Evolutionary conservation across 2,113 vertebrate species (phyloP).

Genomic region (Fregetta grallaria): DNA sequence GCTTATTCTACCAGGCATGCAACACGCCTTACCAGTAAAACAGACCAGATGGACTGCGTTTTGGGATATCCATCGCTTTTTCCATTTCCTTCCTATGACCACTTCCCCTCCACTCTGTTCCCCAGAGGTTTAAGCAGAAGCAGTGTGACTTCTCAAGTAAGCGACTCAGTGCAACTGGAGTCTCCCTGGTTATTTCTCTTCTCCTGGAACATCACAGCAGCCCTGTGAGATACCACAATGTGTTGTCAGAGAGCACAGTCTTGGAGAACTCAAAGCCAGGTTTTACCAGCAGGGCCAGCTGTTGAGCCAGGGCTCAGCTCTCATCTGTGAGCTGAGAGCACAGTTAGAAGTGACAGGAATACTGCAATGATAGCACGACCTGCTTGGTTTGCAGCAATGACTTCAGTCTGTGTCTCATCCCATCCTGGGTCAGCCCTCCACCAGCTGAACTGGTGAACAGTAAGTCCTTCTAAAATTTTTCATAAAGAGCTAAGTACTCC

Average conservation of each 20-base stretch:
- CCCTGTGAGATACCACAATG: rapidly evolving
- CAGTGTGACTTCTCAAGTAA: neutral
- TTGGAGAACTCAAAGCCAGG: neutral
- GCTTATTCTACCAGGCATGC: neutral
- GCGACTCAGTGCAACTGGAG: neutral
- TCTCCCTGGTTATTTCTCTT: neutral
- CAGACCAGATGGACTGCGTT: neutral
- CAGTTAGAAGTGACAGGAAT: neutral
- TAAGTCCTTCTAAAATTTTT: neutral
- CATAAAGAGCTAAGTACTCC: neutral
- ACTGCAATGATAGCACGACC: neutral
- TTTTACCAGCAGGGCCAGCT: neutral
- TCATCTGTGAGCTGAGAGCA: neutral
- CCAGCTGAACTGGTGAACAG: neutral
- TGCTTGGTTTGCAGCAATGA: too few relatives aligned
- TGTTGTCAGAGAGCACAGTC: neutral
- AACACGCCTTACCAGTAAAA: neutral
- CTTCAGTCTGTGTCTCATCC: neutral
- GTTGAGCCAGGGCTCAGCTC: neutral
- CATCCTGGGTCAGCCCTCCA: too few relatives aligned
- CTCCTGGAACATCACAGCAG: neutral
- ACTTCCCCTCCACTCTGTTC: neutral
- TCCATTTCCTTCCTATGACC: neutral
- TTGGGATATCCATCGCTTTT: neutral
- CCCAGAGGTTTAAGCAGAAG: neutral